These are phyloP conservation scores for Melangyna quadrimaculata DNA, from an alignment of 2,888 invertebrate species.

Conservation along the genomic window DNA sequence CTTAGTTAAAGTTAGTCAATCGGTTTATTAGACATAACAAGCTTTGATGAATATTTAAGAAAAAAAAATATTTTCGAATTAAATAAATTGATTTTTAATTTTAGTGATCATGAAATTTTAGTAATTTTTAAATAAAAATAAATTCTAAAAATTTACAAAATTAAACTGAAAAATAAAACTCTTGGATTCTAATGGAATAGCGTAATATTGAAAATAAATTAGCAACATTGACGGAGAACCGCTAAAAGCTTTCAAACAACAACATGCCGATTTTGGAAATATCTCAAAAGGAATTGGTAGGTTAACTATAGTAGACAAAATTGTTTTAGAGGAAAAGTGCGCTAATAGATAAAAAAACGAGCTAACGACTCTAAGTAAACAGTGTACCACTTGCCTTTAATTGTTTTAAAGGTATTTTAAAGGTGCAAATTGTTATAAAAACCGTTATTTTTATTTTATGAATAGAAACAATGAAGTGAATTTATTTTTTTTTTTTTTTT, in stretches of 20 bases:
- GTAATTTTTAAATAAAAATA: slow-evolving; percentile 29
- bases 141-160: background rate
- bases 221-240: background rate
- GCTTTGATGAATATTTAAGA: slow-evolving; percentile 30
- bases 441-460: background rate
- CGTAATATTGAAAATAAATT: background rate
- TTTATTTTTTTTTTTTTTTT: background rate
- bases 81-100: background rate
- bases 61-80: background rate
- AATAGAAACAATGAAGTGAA: background rate
- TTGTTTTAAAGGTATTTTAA: background rate
- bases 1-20: slow-evolving; percentile 1
- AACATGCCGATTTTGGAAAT: slow-evolving; percentile 49
- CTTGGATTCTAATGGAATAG: background rate
- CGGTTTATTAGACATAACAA: background rate
- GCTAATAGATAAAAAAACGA: background rate
- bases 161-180: background rate
- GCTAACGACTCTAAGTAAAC: background rate
- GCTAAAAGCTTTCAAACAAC: background rate
- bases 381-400: too few relatives aligned
- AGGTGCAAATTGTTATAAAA: background rate
- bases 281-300: slow-evolving; percentile 62
- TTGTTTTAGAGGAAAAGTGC: background rate
- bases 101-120: slow-evolving; percentile 46
- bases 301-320: slow-evolving; percentile 32